Evolutionary conservation across 2,888 invertebrate genomes (phyloP), one percentile per base, ranked within the genome.

Genomic region (Xanthostigma xanthostigma): DNA sequence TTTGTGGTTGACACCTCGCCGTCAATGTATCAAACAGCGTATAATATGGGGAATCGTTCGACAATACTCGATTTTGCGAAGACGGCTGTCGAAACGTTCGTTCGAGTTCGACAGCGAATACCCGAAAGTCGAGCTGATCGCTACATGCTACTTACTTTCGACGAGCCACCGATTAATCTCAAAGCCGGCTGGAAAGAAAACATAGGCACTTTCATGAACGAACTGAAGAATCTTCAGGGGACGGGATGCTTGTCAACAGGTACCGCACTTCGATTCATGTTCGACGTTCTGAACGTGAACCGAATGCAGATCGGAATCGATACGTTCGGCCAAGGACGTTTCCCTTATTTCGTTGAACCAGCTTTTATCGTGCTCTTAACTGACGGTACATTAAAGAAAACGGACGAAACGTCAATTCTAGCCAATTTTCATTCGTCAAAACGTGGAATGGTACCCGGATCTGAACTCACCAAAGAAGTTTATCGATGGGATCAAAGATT

Each of bases 111-210:
- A 53, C 92, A 94, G 70, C 81, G 94, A 65, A 93, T 92, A 66
- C 86, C 89, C 59, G 93, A 93, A 70, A 92, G 93, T 69, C 77
- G 92, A 66, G 90, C 92, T 54, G 98, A 99, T 78, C 81, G 97
- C 59, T 98, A 97, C 72, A 98, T 98, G 96, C 78, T 99, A 63
- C 75, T 98, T 66, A 96, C 97, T 59, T 97, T 97, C 73, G 97
- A 98, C 75, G 96, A 97, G 67, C 92, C 93, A 62, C 98, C 98
- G 62, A 81, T 84, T 63, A 96, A 97, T 75, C 93, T 98, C 62
- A 98, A 98, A 84, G 93, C 92, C 75, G 74, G 78, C 74, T 98
- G 97, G 97, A 96, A 97, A 67, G 97, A 99, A 69, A 95, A 92
- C 66, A 79, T 96, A 64, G 87, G 90, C 48, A 93, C 94, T 36